Conservation (phyloP, 92 coral and sea anemone species). For the Zoanthus sociatus region DNA sequence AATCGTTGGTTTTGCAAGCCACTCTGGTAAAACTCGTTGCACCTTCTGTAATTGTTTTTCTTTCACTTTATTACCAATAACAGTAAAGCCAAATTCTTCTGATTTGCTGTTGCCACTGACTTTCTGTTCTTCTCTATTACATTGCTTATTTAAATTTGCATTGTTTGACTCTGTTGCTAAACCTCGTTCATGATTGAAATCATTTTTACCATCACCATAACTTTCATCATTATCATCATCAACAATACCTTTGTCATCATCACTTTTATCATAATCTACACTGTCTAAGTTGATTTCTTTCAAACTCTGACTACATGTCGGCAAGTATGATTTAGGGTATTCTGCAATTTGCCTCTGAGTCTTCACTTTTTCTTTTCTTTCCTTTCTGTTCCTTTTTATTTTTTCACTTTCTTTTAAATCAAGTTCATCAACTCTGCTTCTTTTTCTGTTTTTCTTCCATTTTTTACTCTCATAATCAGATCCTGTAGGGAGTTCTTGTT, state of each 20-base stretch:
- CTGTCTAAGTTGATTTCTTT: background rate
- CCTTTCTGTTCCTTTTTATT: background rate
- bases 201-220: background rate
- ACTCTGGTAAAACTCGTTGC: slow-evolving; percentile 80
- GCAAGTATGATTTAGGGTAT: background rate
- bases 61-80: slow-evolving; percentile 82
- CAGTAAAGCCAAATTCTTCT: slow-evolving; percentile 71
- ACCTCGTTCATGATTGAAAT: background rate
- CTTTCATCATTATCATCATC: background rate
- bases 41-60: slow-evolving; percentile 70
- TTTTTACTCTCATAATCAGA: background rate
- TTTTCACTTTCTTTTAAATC: slow-evolving; percentile 11
- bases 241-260: background rate
- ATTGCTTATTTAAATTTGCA: background rate
- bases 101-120: background rate
- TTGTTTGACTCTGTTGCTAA: slow-evolving; percentile 2
- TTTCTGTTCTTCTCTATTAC: slow-evolving; percentile 18
- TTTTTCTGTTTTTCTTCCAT: background rate
- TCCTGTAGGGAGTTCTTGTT: too few species aligned
- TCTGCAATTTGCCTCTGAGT: background rate
- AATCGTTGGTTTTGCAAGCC: slow-evolving; percentile 87
- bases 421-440: background rate
- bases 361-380: slow-evolving; percentile 14
- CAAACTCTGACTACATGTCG: background rate
- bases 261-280: background rate